These are phyloP conservation scores for Tinea pellionella DNA, from an alignment of 2,888 invertebrate species.

Conservation along the genomic window DNA sequence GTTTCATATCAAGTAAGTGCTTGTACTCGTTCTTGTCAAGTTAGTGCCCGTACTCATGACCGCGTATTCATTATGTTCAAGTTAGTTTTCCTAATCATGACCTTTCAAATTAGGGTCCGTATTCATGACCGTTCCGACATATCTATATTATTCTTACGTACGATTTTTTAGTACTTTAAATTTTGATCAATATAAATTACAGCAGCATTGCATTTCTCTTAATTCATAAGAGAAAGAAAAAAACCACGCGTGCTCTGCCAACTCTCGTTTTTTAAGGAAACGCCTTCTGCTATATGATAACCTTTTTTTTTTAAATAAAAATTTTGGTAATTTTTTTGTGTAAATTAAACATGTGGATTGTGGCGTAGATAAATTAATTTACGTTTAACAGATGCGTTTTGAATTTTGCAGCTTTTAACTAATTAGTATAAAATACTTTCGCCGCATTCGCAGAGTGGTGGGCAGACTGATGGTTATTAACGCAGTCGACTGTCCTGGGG, in stretches of 20 bases:
- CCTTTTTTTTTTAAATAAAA: slow-evolving; percentile 26
- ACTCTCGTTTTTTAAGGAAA: slow-evolving; percentile 58
- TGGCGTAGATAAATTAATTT: slow-evolving; percentile 26
- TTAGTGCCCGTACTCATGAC: too few species aligned
- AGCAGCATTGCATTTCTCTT: not conserved
- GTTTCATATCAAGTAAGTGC: too few species aligned
- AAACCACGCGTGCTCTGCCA: slow-evolving; percentile 48
- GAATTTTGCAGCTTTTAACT: not conserved
- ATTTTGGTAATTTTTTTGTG: slow-evolving; percentile 31
- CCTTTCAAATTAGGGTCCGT: too few species aligned
- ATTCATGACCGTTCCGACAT: too few species aligned
- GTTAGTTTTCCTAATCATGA: too few species aligned
- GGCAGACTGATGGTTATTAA: too few species aligned
- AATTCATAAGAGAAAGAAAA: slow-evolving; percentile 18
- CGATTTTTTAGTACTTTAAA: slow-evolving; percentile 21
- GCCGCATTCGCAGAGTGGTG: too few species aligned
- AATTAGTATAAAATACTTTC: too few species aligned
- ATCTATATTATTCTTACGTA: slow-evolving; percentile 30
- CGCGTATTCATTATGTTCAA: too few species aligned
- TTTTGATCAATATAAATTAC: not conserved
- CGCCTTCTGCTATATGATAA: slow-evolving; percentile 31
- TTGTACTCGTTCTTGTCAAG: too few species aligned
- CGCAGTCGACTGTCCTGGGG: too few species aligned
- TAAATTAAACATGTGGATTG: not conserved
- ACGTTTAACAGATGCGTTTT: not conserved